Base-by-base conservation (phyloP, 2,113 vertebrate species). In the Gallinago jamesoni region DNA sequence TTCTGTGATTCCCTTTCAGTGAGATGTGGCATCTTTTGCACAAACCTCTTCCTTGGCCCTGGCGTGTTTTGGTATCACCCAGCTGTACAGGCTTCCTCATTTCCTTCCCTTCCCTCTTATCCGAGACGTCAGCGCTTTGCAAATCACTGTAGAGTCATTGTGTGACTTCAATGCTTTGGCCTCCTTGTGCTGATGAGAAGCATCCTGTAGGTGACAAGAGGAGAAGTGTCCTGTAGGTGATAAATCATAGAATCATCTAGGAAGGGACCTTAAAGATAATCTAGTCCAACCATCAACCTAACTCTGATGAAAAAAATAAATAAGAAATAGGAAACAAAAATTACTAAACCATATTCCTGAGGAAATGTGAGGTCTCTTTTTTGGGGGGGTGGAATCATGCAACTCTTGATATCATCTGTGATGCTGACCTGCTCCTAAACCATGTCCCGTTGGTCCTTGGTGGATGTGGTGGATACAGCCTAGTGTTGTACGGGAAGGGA, bases 381-480 rank as follows among this genome's bases (percentile, higher is more conserved):
- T 23, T 4, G 41, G 7, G 10, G 33, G 25, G 31, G 8, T 14
- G 56, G 52, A 35, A 35, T 55, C 1, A 0, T 17, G 14, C 0
- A 1, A 30, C 21, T 60, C 33, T 28, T 56, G 39, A 43, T 21
- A 17, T 56, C 33, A 7, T 31, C 12, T 76, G 12, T 48, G 13
- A 0, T 1, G 14, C 22, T 37, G 50, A 1, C 30, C 17, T 35
- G 31, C 47, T 72, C 31, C 57, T 28, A 59, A 28, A 19, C 13
- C 2, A 2, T 13, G 30, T 77, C 17, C 55, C 8, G 0, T 9
- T 19, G 30, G 9, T 10, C 27, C 75, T 35, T 39, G 86, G 33
- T 1, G 3, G 25, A 14, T 25, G 2, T 1, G 9, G 41, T 33
- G 57, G n/a, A 7, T 19, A 2, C 1, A 33, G 15, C 33, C n/a